Evolutionary conservation across 2,797 vertebrate species (phyloP), one percentile per base, ranked within the genome.

Genomic region (Melanotaenia nigrans): DNA sequence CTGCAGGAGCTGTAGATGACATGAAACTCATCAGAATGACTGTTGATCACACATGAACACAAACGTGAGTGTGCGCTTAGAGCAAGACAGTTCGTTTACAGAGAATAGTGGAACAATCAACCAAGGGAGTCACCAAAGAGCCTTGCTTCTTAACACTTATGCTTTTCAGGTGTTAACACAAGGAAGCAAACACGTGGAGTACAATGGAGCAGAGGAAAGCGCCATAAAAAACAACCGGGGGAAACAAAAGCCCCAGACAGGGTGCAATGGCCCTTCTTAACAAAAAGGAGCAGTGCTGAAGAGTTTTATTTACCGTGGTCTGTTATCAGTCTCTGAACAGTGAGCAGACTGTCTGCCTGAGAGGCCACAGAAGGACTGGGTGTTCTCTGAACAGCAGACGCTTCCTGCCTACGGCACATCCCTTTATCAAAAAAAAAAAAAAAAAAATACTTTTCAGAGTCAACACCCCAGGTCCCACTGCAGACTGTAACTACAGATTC

Each of bases 271-370:
- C 75, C 87, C 79, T 90, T 81, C 76, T 81, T 59, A 87, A 94
- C 91, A 94, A 83, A 82, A 93, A 90, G 93, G 89, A 93, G 93
- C 93, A 89, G 81, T 74, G 92, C 94, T 88, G 92, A 94, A 95
- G 95, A 96, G 95, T 96, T 95, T 96, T 97, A 97, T 98, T 97
- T 97, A 97, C 96, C 95, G 91, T 87, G 95, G 93, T 94, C 94
- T 95, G 96, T 97, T 97, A 97, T 98, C 96, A 96, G 95, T 87
- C 94, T 90, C 91, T 93, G 95, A 96, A 95, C 96, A 95, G 93
- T 84, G 92, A 92, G 85, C 94, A 82, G 95, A 91, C 93, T 96
- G 96, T 96, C 95, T 96, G 94, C 94, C 95, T 95, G 95, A 95
- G 95, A 96, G 96, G 94, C 95, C 94, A 94, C 95, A 94, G 94